Base-by-base conservation (phyloP, 1,140 invertebrate species). In the Delia radicum region DNA sequence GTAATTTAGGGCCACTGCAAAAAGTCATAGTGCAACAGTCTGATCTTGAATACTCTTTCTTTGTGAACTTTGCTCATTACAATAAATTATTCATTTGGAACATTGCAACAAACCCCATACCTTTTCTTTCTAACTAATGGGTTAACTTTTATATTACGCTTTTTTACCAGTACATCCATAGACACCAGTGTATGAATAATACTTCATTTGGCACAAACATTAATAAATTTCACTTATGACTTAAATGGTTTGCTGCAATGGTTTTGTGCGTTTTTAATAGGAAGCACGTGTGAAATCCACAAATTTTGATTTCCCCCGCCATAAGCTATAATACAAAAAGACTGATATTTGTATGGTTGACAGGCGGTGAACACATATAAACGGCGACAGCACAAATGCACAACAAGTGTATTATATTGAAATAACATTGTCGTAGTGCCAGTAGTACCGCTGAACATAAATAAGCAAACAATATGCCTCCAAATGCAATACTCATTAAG, bases 211-310 rank as follows among this genome's bases (percentile, higher is more conserved):
- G 7, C 48, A 55, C 4, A 18, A 55, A 55, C 29, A 69, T 37
- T 69, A 83, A 83, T 83, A 83, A 83, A 83, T 83, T 83, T 81
- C 78, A 81, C 75, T 83, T 83, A 83, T 80, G 78, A 81, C 79
- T 48, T 29, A 29, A 61, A 62, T 62, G 26, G 28, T 79, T 55
- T 21, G 15, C 2, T 10, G 63, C 27, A 69, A 69, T 33, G 46
- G 46, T 65, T 29, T 29, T 79, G 79, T 75, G 76, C 79, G 79
- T 81, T 78, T 81, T 83, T 83, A 83, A 83, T 83, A 79, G 81
- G 81, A 81, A 83, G 80, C 81, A 83, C 81, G 80, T 83, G 81
- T 83, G 81, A 83, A 80, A 81, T 78, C 79, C 79, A 77, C 77
- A 81, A 82, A 81, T 82, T 80, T 79, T 71, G 28, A 71, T 33